These are phyloP conservation scores for Cygnus atratus DNA, from an alignment of 2,113 vertebrate species.

Conservation along the genomic window DNA sequence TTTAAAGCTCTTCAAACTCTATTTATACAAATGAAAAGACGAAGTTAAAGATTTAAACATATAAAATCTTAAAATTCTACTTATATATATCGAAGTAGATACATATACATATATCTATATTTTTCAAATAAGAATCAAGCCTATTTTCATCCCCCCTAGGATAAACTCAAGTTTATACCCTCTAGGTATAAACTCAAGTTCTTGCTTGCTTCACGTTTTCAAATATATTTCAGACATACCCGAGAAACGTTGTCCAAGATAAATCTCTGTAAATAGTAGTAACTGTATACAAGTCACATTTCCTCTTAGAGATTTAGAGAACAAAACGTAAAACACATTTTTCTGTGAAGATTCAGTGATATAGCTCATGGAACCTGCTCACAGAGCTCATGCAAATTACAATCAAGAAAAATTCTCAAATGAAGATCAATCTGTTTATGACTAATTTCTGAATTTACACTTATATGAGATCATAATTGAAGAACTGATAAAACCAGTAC, in stretches of 20 bases:
- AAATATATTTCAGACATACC: not conserved
- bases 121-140: not conserved
- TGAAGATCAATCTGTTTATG: not conserved
- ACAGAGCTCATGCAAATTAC: not conserved
- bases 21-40: not conserved
- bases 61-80: conserved; percentile 12
- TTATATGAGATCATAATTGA: not conserved
- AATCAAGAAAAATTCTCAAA: not conserved
- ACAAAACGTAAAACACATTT: not conserved
- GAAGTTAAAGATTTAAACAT: not conserved
- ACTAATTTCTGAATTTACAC: not conserved
- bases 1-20: conserved; percentile 11
- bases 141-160: not conserved
- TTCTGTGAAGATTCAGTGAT: not conserved
- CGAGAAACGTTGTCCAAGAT: not conserved
- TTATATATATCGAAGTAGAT: not conserved
- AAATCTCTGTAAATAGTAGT: not conserved
- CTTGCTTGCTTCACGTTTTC: not conserved
- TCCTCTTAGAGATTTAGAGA: not conserved
- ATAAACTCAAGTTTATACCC: not conserved
- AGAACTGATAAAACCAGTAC: not conserved
- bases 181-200: not conserved
- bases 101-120: not conserved
- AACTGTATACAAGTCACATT: not conserved
- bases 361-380: not conserved